These are phyloP conservation scores for Ammodramus savannarum DNA, from an alignment of 2,113 vertebrate species.

Conservation along the genomic window DNA sequence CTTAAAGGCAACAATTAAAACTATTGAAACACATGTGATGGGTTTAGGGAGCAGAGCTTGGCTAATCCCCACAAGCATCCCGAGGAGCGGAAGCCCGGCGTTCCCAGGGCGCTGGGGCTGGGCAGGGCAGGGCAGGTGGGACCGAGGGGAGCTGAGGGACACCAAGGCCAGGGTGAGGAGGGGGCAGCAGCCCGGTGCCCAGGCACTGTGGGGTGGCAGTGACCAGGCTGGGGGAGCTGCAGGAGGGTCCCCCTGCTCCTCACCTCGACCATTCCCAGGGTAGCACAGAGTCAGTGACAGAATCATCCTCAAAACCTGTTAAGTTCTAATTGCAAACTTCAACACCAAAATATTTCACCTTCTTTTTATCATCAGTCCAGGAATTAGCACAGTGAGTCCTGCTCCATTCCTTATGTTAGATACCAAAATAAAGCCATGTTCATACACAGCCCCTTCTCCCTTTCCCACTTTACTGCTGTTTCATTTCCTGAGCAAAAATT, in stretches of 20 bases:
- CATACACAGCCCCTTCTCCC: neutral
- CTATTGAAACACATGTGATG: conserved; percentile 42
- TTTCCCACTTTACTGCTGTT: accelerated
- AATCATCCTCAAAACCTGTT: neutral
- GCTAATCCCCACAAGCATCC: conserved; percentile 45
- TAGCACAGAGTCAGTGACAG: neutral
- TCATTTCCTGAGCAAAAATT: neutral
- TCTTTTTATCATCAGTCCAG: neutral
- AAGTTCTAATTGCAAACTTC: neutral
- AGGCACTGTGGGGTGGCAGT: accelerated
- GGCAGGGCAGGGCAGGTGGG: neutral
- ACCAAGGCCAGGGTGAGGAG: neutral
- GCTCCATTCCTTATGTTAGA: neutral
- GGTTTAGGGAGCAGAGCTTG: conserved; percentile 10
- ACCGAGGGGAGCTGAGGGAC: neutral
- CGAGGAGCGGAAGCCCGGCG: neutral
- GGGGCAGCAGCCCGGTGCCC: neutral
- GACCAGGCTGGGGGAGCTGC: neutral
- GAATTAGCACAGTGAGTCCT: neutral
- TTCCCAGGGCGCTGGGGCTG: neutral
- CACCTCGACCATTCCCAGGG: neutral
- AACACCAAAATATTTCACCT: neutral
- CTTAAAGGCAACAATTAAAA: conserved; percentile 59
- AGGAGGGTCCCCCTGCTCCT: accelerated
- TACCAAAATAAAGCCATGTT: neutral